A percentile compares a stretch with the other conserved stretches of the same genome.
Evolutionary conservation across 2,888 invertebrate species (phyloP).

Genomic region (Drosophila trichaetosa): DNA sequence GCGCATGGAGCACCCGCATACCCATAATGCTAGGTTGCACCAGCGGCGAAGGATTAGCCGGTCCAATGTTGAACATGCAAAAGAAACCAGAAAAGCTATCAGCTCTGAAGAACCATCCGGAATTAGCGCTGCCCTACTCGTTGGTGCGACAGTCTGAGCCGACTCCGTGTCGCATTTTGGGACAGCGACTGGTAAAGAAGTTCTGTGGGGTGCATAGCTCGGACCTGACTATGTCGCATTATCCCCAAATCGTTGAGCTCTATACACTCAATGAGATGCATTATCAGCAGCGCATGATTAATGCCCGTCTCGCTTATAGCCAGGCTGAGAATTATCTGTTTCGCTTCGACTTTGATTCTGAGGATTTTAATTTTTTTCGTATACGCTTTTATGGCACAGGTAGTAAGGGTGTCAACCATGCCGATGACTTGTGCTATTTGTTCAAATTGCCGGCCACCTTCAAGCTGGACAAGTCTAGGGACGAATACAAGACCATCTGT

Average conservation of each 20-base stretch:
- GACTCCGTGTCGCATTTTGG: slow-evolving; percentile 49
- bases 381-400: slow-evolving; percentile 63
- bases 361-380: slow-evolving; percentile 79
- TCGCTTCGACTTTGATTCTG: slow-evolving; percentile 83
- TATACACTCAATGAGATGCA: slow-evolving; percentile 77
- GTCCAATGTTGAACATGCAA: not conserved
- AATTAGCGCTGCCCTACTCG: slow-evolving; percentile 23
- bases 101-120: slow-evolving; percentile 30
- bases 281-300: slow-evolving; percentile 67
- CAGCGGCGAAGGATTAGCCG: slow-evolving; percentile 68
- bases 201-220: slow-evolving; percentile 52
- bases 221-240: slow-evolving; percentile 74
- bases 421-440: no score
- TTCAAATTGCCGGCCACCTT: slow-evolving; percentile 67
- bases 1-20: slow-evolving; percentile 79
- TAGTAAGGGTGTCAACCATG: no score
- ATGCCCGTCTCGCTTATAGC: slow-evolving; percentile 68
- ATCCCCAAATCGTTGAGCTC: slow-evolving; percentile 67
- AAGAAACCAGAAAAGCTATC: slow-evolving; percentile 20
- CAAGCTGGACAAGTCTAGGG: slow-evolving; percentile 54
- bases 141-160: slow-evolving; percentile 16
- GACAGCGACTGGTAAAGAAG: slow-evolving; percentile 57
- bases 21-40: slow-evolving; percentile 81
- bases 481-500: slow-evolving; percentile 73
- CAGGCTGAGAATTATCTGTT: slow-evolving; percentile 79